Evolutionary conservation across 2,113 vertebrate species (phyloP), one percentile per base, ranked within the genome.

Genomic region (Mastomys natalensis): DNA sequence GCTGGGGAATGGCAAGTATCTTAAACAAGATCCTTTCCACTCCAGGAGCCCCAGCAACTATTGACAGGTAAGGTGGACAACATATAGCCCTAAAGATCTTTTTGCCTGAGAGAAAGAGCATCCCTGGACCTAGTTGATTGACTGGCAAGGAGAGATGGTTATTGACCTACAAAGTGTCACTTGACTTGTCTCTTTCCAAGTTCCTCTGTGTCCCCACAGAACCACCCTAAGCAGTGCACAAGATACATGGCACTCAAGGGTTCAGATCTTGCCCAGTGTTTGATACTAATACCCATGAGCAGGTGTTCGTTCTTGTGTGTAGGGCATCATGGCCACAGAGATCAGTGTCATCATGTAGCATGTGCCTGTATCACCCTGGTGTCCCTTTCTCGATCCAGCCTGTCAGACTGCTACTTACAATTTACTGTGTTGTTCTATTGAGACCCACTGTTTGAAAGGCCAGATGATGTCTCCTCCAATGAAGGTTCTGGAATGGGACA

Each of bases 1-100:
- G 0, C 0, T 0, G 0, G 4, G 90, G 81, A 86, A 82, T 21
- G 40, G 58, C 96, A 92, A 7, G 0, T 10, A 15, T 5, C 13
- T 9, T 11, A 24, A 45, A 29, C 13, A 26, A 85, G 80, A 15
- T 13, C 70, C 53, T 34, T 21, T 64, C 17, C 58, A 21, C 3
- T 4, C 11, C 2, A 34, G 55, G 90, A 11, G 0, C 7, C 10
- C 22, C 16, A 0, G 0, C 3, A 9, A 34, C 7, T 80, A 15
- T 37, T 5, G n/a, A 7, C 29, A 34, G 19, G 24, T 43, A 15
- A 1, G 6, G 26, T 9, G 3, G 0, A 5, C 9, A 48, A 43
- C 17, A 15, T 1, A 2, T 0, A 0, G 26, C n/a, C 21, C 45
- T 85, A 15, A 15, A 53, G 76, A n/a, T n/a, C 21, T 29, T 53